phyloP scores from a whole-genome alignment of 2,888 invertebrate genomes.

The Sinopyrophorus schimmeli region DNA sequence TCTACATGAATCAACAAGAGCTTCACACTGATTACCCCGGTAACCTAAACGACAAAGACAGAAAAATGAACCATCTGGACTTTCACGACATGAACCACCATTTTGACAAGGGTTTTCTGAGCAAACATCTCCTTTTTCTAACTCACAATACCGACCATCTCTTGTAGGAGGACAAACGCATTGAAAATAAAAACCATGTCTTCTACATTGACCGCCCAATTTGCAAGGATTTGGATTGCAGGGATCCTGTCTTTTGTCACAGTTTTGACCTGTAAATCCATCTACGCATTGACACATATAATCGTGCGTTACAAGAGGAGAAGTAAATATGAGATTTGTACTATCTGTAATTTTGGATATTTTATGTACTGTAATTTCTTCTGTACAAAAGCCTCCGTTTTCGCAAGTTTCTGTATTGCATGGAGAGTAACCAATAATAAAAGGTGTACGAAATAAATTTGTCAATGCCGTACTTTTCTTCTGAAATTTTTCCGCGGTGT shows the following conservation, averaged over 20 bases:
- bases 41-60: conserved; percentile 91
- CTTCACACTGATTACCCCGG: conserved; percentile 88
- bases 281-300: conserved; percentile 80
- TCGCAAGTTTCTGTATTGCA: conserved; percentile 74
- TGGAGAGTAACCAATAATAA: conserved; percentile 76
- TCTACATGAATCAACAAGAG: conserved; percentile 84
- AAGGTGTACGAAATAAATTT: conserved; percentile 64
- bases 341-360: conserved; percentile 79
- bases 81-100: conserved; percentile 89
- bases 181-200: conserved; percentile 81
- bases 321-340: conserved; percentile 78
- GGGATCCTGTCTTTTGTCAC: conserved; percentile 87
- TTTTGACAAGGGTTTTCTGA: conserved; percentile 86
- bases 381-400: conserved; percentile 78
- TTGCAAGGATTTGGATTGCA: conserved; percentile 89
- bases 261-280: conserved; percentile 80
- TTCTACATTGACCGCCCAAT: conserved; percentile 80
- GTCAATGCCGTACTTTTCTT: conserved; percentile 68
- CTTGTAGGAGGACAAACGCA: conserved; percentile 79
- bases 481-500: conserved; percentile 66
- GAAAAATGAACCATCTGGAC: conserved; percentile 86
- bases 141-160: conserved; percentile 83
- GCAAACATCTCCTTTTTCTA: conserved; percentile 83
- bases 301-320: conserved; percentile 77
- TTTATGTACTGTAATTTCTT: conserved; percentile 69